Conservation (phyloP, 2,888 invertebrate genomes). For the Frankliniella fusca region DNA sequence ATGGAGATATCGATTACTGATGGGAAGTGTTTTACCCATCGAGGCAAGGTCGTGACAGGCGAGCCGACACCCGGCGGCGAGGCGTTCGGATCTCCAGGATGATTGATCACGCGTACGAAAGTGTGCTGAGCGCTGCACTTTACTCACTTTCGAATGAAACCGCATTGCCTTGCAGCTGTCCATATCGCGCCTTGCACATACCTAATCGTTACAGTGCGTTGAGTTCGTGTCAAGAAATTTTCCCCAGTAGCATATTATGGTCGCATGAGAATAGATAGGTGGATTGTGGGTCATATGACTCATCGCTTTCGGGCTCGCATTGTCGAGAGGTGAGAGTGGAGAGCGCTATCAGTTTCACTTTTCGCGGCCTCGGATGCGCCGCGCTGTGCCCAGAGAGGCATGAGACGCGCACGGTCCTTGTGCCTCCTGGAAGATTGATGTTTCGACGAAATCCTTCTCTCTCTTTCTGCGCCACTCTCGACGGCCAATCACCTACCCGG, state of each 20-base stretch:
- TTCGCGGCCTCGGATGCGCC: conserved; percentile 1
- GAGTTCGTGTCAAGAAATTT: too few relatives aligned
- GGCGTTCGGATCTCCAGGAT: not conserved
- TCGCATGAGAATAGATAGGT: too few relatives aligned
- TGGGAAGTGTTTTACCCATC: not conserved
- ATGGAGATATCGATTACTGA: conserved; percentile 4
- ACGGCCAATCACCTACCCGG: not conserved
- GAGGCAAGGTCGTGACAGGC: not conserved
- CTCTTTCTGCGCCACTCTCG: not conserved
- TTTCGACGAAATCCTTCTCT: not conserved
- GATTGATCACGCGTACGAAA: too few relatives aligned
- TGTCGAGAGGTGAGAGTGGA: too few relatives aligned
- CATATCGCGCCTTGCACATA: too few relatives aligned
- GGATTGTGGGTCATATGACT: too few relatives aligned
- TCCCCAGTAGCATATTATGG: too few relatives aligned
- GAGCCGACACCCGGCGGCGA: not conserved
- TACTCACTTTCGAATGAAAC: too few relatives aligned
- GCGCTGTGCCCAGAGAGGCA: not conserved
- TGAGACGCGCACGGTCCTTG: not conserved
- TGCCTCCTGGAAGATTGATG: not conserved
- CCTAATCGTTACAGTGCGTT: too few relatives aligned
- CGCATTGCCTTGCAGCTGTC: not conserved
- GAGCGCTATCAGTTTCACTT: conserved; percentile 1
- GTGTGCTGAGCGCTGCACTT: too few relatives aligned
- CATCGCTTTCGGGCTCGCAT: too few relatives aligned